phyloP scores from a whole-genome alignment of 2,797 vertebrate species.

The Poecilia picta region DNA sequence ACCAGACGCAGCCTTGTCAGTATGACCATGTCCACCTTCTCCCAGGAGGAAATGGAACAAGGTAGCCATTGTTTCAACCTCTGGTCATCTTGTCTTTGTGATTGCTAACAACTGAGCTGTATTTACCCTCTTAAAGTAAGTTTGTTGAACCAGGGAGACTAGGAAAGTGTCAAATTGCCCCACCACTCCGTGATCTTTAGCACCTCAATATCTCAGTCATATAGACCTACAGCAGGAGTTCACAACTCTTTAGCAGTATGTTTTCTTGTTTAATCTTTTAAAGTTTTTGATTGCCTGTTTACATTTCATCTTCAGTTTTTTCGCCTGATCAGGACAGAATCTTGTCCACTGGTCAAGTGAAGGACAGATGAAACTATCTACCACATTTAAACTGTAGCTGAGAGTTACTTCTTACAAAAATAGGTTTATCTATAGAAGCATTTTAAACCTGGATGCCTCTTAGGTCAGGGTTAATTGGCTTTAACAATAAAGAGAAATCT shows the following conservation, averaged over 20 bases:
- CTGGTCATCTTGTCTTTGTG: constrained; percentile 1
- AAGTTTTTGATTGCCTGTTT: background rate
- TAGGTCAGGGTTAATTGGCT: background rate
- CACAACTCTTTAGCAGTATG: background rate
- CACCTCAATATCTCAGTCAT: background rate
- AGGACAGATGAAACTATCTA: background rate
- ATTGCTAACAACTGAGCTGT: background rate
- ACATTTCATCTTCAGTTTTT: background rate
- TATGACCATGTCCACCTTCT: constrained; percentile 84
- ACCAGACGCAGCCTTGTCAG: constrained; percentile 87
- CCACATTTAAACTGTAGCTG: background rate
- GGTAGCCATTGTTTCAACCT: constrained; percentile 61
- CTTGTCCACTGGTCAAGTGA: background rate
- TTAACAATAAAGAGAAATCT: background rate
- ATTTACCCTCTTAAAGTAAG: background rate
- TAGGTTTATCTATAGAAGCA: background rate
- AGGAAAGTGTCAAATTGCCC: background rate
- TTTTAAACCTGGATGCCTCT: background rate
- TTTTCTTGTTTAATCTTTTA: background rate
- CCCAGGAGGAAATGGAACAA: constrained; percentile 81
- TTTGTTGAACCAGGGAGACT: no score
- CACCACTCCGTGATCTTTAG: background rate
- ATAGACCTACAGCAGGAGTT: background rate
- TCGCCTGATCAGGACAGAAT: background rate
- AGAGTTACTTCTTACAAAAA: background rate